A percentile compares a stretch with the other conserved stretches of the same genome.
Conservation (phyloP, 2,888 invertebrate species). For the Hydropsyche betteni region DNA sequence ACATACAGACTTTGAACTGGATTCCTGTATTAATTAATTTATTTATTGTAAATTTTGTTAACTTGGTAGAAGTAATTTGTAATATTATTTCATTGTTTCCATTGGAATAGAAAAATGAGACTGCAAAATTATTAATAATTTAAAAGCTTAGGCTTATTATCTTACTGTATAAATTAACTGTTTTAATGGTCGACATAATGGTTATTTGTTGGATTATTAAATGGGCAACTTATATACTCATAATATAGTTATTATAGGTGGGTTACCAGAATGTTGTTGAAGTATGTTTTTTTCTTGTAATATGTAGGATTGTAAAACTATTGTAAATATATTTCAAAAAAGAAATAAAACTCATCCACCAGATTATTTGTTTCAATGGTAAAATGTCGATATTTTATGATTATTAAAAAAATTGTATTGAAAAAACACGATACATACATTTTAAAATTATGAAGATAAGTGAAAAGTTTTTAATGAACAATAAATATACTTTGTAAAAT, state of each 20-base stretch:
- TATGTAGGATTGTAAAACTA: slow-evolving; percentile 10
- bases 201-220: slow-evolving; percentile 18
- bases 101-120: slow-evolving; percentile 36
- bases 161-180: slow-evolving; percentile 9
- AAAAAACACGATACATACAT: too few relatives aligned
- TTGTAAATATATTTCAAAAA: slow-evolving; percentile 35
- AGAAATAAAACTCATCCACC: slow-evolving; percentile 12
- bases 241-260: slow-evolving; percentile 23
- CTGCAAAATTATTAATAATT: slow-evolving; percentile 28
- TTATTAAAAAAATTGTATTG: too few relatives aligned
- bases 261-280: slow-evolving; percentile 35
- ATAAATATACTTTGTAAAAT: too few relatives aligned
- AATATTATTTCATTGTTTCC: slow-evolving; percentile 11
- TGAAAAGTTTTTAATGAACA: too few relatives aligned
- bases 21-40: slow-evolving; percentile 9
- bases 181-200: slow-evolving; percentile 9
- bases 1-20: not conserved
- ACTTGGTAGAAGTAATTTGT: not conserved
- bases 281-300: not conserved
- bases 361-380: too few relatives aligned
- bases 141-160: slow-evolving; percentile 6
- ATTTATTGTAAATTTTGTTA: slow-evolving; percentile 22
- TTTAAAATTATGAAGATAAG: too few relatives aligned
- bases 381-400: too few relatives aligned
- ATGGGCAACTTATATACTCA: slow-evolving; percentile 30